Base-by-base conservation (phyloP, 2,797 vertebrate genomes). In the Vipera latastei region DNA sequence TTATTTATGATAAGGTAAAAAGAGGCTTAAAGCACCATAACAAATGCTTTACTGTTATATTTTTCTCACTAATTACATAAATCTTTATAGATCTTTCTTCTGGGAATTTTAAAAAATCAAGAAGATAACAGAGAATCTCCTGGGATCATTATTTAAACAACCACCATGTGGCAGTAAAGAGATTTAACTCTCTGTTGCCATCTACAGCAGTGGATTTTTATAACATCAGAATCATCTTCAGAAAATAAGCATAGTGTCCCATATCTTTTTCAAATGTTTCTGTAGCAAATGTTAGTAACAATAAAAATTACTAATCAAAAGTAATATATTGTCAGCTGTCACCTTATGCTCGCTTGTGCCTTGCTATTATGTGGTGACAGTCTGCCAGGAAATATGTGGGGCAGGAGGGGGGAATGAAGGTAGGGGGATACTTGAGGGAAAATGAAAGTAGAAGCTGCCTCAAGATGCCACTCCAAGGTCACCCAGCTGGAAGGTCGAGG, bases 1-100 rank as follows among this genome's bases (percentile, higher is more conserved):
- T 97, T 98, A 98, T 98, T 98, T 97, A 98, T 97, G 96, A 95
- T 92, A 95, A 96, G 95, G 4, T 96, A 48, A 96, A 97, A 97
- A 96, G 96, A 97, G 97, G 96, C 96, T 95, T 96, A 97, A 97
- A 96, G 97, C 97, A 96, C 91, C 89, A 91, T 94, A 96, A 95
- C 96, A 97, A 96, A 95, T 96, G 97, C 93, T 83, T 96, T 92
- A 90, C 95, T 73, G 32, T 38, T 96, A 97, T 97, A 91, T 96
- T 97, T 97, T 95, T 97, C 95, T 96, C 93, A 63, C 97, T 97
- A 97, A 97, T 95, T 97, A 93, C 94, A 97, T 97, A 97, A 95
- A 94, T 9, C 51, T 53, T 94, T 89, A 96, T 94, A 95, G 92
- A 95, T 96, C 8, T 65, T 63, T 97, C 94, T 93, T 95, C 89